Evolutionary conservation across 2,113 vertebrate species (phyloP), one percentile per base, ranked within the genome.

Genomic region (Phyllopteryx taeniolatus): DNA sequence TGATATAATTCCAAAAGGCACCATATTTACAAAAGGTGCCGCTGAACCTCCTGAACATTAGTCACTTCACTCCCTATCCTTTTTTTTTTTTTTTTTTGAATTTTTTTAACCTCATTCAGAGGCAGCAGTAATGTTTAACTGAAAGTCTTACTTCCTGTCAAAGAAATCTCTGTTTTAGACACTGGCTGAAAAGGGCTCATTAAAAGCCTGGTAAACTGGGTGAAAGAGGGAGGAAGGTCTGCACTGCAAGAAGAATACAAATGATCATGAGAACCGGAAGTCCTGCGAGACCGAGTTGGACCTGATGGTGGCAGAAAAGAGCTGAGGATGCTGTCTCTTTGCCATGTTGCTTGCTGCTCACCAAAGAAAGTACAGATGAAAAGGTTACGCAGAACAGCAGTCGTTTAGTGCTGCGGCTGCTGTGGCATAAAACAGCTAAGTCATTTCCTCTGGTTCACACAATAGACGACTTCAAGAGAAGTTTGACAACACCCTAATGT

Each of bases 301-400:
- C 79, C 89, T 86, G 82, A 76, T 69, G 80, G 86, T 20, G 89
- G 87, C 85, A 85, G 86, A 27, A 84, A 78, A 83, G 87, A 79
- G 85, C 82, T 82, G 67, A 72, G 65, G 60, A 85, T 66, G 62
- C 51, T 46, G 9, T 15, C 47, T 66, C 43, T 65, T 56, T 27
- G 27, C 14, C 35, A 8, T 54, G 20, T 59, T 5, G 53, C 35
- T 59, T 5, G 53, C 35, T 53, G 12, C 49, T 63, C 10, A 15
- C 44, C 33, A 57, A 27, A 39, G 57, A 70, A 65, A 71, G 73
- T 44, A 22, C 71, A 68, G 62, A 6, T 65, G 59, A 63, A 12
- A 27, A 70, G 81, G 81, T 90, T 74, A 87, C 82, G 66, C 17
- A 64, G 72, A 72, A 74, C 61, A 67, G 31, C 31, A 39, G 13